A percentile compares a stretch with the other conserved stretches of the same genome.
Conservation (phyloP, 2,113 vertebrate species). For the Pterocles gutturalis region DNA sequence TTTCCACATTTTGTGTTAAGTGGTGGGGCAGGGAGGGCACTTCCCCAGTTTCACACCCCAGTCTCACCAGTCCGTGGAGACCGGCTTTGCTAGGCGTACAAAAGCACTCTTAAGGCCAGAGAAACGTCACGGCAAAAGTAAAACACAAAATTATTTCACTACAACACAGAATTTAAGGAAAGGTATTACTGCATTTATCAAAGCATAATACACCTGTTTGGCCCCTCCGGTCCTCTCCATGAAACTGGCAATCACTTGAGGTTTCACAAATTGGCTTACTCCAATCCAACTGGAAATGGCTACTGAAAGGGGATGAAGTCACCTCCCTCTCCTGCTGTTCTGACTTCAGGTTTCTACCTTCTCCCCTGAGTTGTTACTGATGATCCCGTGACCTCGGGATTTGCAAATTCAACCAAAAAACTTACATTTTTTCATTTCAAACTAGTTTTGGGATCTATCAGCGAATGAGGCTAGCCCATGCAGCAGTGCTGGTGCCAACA, state of each 20-base stretch:
- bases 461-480: neutral
- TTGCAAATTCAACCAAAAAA: neutral
- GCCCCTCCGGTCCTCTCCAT: neutral
- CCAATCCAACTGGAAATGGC: rapidly evolving
- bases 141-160: neutral
- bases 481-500: neutral
- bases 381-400: neutral
- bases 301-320: neutral
- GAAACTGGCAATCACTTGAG: neutral
- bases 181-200: neutral
- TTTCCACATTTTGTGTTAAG: neutral
- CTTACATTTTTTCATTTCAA: neutral
- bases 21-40: neutral
- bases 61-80: neutral
- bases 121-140: neutral
- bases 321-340: neutral
- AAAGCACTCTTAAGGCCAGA: neutral
- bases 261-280: neutral
- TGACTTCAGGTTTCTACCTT: neutral
- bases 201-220: neutral
- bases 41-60: neutral
- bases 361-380: neutral
- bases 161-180: neutral
- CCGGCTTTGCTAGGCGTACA: neutral
- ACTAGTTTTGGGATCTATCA: neutral